phyloP scores from a whole-genome alignment of 2,888 invertebrate species.

The Sinohyriopsis cumingii region DNA sequence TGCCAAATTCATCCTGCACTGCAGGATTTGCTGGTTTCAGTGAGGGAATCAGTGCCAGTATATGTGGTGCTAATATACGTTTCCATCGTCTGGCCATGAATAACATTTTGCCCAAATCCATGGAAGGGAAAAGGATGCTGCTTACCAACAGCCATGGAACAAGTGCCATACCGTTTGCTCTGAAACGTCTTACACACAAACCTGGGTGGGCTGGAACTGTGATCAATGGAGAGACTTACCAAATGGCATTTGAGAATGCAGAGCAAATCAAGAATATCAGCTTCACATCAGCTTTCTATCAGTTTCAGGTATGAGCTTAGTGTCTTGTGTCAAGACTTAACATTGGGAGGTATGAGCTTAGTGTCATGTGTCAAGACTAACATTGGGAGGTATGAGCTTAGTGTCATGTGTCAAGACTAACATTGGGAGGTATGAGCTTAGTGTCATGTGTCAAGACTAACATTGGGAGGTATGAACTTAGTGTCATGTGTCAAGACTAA shows the following conservation, averaged over 20 bases:
- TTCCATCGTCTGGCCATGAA: slow-evolving; percentile 65
- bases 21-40: slow-evolving; percentile 25
- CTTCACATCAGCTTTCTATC: slow-evolving; percentile 53
- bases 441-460: background rate
- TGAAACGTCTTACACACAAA: slow-evolving; percentile 60
- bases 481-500: background rate
- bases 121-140: slow-evolving; percentile 49
- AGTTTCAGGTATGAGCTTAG: slow-evolving; percentile 49
- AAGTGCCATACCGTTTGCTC: slow-evolving; percentile 37
- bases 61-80: slow-evolving; percentile 49
- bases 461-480: slow-evolving; percentile 40
- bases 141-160: slow-evolving; percentile 55
- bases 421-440: slow-evolving; percentile 40
- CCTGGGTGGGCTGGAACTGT: slow-evolving; percentile 62
- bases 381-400: slow-evolving; percentile 40
- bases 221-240: slow-evolving; percentile 41
- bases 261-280: slow-evolving; percentile 63
- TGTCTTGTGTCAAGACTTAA: background rate
- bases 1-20: slow-evolving; percentile 33
- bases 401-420: background rate
- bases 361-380: background rate
- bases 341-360: slow-evolving; percentile 31
- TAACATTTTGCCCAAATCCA: slow-evolving; percentile 43
- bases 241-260: slow-evolving; percentile 55
- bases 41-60: slow-evolving; percentile 26